Percentiles rank a stretch among this genome's conserved stretches.
These are phyloP conservation scores for Trimorus sp. DNA, from an alignment of 2,888 invertebrate genomes.

Conservation along the genomic window DNA sequence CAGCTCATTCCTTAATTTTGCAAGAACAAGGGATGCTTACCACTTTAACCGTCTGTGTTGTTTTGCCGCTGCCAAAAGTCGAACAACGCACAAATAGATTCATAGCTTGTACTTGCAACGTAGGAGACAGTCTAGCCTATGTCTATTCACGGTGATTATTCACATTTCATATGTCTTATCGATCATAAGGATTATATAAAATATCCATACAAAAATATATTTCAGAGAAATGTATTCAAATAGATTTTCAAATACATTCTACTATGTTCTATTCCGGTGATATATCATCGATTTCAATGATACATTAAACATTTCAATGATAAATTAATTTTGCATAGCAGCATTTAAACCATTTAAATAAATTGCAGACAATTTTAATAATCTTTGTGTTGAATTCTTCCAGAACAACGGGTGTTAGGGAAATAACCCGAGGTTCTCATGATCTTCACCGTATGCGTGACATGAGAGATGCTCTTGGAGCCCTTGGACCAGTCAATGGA, in stretches of 20 bases:
- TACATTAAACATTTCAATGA: too few species aligned
- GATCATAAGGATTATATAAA: too few species aligned
- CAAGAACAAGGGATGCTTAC: slow-evolving; percentile 92
- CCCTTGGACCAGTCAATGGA: slow-evolving; percentile 93
- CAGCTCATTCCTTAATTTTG: slow-evolving; percentile 92
- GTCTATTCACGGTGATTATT: slow-evolving; percentile 86
- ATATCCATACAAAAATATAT: too few species aligned
- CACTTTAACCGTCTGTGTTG: slow-evolving; percentile 91
- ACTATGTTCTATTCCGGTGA: too few species aligned
- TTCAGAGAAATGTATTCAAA: too few species aligned
- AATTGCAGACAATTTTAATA: too few species aligned
- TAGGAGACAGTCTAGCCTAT: slow-evolving; percentile 94
- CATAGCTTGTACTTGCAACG: slow-evolving; percentile 92
- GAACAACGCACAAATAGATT: slow-evolving; percentile 82
- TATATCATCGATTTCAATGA: too few species aligned
- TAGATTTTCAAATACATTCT: too few species aligned
- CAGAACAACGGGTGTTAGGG: slow-evolving; percentile 87
- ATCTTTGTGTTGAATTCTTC: not conserved
- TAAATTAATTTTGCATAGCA: too few species aligned
- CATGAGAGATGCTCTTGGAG: slow-evolving; percentile 94
- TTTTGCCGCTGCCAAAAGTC: slow-evolving; percentile 84
- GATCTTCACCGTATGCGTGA: slow-evolving; percentile 92
- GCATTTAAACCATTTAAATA: too few species aligned
- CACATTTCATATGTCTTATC: too few species aligned
- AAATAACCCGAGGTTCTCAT: slow-evolving; percentile 92